A percentile compares a stretch with the other conserved stretches of the same genome.
Evolutionary conservation across 2,888 invertebrate species (phyloP).

Genomic region (Archips xylosteana): DNA sequence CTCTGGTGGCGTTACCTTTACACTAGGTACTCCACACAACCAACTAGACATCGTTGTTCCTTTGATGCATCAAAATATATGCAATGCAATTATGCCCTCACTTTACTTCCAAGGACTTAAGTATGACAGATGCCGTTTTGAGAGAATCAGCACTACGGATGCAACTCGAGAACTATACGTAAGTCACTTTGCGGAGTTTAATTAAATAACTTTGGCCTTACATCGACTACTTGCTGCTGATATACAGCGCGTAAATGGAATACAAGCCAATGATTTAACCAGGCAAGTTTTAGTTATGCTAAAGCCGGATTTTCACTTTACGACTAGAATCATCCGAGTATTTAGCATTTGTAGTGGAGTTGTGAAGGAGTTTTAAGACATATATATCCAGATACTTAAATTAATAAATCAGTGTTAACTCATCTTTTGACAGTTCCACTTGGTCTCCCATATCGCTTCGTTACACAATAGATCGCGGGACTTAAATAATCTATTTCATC

Average conservation of each 20-base stretch:
- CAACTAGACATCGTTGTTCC: neutral
- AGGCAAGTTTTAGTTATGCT: neutral
- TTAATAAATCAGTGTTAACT: no score
- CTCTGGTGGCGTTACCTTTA: no score
- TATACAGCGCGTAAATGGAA: neutral
- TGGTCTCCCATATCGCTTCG: no score
- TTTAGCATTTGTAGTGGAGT: no score
- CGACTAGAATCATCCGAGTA: no score
- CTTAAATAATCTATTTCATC: no score
- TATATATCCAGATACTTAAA: no score
- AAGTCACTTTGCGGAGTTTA: conserved; percentile 16
- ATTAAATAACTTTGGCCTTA: conserved; percentile 20
- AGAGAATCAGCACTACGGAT: conserved; percentile 11
- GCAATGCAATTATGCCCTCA: conserved; percentile 1
- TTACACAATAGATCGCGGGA: no score
- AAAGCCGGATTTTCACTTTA: no score
- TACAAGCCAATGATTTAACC: neutral
- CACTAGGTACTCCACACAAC: neutral
- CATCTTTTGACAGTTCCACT: no score
- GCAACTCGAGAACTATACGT: conserved; percentile 23
- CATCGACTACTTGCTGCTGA: conserved; percentile 2
- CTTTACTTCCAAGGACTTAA: conserved; percentile 9
- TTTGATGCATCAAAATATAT: neutral
- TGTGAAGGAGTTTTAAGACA: no score
- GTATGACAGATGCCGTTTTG: conserved; percentile 14